Conservation (phyloP, 2,797 vertebrate genomes). For the Megalops cyprinoides region DNA sequence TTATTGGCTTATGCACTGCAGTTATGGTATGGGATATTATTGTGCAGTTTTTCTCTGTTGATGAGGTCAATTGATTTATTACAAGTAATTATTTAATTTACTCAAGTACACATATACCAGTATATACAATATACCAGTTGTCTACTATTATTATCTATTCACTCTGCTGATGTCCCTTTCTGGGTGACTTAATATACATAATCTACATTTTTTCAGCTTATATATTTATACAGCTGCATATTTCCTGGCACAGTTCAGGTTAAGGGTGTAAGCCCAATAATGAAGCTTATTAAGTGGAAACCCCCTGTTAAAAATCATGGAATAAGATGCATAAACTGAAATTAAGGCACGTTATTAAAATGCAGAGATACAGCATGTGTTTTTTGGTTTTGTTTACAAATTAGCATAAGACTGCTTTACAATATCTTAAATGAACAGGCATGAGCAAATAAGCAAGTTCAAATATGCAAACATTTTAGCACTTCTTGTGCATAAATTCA, state of each 20-base stretch:
- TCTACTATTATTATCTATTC: neutral
- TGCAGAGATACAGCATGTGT: slow-evolving; percentile 3
- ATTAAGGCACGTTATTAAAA: slow-evolving; percentile 12
- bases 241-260: neutral
- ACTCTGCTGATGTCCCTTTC: too few relatives aligned
- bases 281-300: neutral
- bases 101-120: too few relatives aligned
- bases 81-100: too few relatives aligned
- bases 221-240: neutral
- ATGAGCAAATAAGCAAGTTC: slow-evolving; percentile 15
- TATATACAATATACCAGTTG: neutral
- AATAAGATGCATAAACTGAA: neutral
- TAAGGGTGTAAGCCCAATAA: neutral
- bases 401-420: slow-evolving; percentile 9
- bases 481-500: neutral
- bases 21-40: neutral
- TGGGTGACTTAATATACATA: too few relatives aligned
- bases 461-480: slow-evolving; percentile 3
- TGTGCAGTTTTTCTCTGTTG: too few relatives aligned
- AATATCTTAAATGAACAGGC: slow-evolving; percentile 4
- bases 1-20: neutral
- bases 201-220: neutral
- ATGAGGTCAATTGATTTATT: too few relatives aligned
- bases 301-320: neutral
- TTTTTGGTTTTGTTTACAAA: neutral